Conservation (phyloP, 2,113 vertebrate genomes). For the Salvator merianae region DNA sequence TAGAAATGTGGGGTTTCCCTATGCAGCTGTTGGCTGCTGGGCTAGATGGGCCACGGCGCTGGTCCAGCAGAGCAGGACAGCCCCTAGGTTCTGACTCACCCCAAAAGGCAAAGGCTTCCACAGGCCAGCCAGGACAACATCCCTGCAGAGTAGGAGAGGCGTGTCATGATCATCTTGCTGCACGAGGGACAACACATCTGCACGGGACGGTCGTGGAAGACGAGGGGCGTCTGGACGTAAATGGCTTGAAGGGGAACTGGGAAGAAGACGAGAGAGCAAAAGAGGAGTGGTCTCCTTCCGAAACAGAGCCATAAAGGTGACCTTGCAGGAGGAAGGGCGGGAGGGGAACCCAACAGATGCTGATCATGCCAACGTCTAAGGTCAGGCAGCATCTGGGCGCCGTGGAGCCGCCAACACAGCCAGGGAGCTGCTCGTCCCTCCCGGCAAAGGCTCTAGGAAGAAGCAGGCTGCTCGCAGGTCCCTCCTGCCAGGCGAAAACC, state of each 20-base stretch:
- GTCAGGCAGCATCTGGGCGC: too few species aligned
- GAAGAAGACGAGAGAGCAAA: background rate
- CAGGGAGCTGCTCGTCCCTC: too few species aligned
- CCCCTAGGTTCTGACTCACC: constrained; percentile 67
- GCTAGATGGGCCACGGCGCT: background rate
- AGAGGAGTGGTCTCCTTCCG: background rate
- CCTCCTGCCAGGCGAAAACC: too few species aligned
- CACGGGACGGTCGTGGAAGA: constrained; percentile 76
- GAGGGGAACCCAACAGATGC: too few species aligned
- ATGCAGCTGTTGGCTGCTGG: too few species aligned
- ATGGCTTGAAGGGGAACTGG: constrained; percentile 80
- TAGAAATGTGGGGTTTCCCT: too few species aligned
- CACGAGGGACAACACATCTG: constrained; percentile 84
- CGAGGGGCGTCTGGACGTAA: constrained; percentile 73
- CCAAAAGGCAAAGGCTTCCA: constrained; percentile 82
- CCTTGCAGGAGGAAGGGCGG: background rate
- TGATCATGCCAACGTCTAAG: too few species aligned
- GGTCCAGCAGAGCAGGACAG: background rate
- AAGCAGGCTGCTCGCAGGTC: too few species aligned
- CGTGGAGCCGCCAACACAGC: too few species aligned
- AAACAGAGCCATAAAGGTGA: too few species aligned
- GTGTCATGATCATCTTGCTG: constrained; percentile 77
- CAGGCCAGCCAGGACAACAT: constrained; percentile 86
- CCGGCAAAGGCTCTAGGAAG: too few species aligned
- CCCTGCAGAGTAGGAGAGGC: constrained; percentile 73